Base-by-base conservation (phyloP, 2,797 vertebrate species). In the Calcarius lapponicus region DNA sequence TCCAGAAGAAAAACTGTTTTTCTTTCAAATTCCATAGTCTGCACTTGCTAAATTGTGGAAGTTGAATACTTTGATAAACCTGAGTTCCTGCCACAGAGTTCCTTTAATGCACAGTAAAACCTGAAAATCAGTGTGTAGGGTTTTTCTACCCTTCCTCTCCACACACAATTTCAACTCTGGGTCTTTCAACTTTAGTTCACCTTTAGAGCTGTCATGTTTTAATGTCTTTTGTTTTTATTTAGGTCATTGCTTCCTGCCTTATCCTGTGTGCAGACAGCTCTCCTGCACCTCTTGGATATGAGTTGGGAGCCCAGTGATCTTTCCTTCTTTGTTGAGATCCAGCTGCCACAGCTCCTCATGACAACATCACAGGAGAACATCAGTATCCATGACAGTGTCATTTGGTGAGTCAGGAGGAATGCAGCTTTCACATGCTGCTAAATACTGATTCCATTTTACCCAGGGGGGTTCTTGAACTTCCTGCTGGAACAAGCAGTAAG, bases 361-460 rank as follows among this genome's bases (percentile, higher is more conserved):
- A 98, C 97, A 60, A 99, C 99, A 96, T 99, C 99, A 4, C 99
- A 99, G 83, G 99, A 99, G 97, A 99, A 99, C 97, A 99, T 99
- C 96, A 99, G 99, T 16, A 98, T 98, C 53, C 99, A 99, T 34
- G 99, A 99, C 97, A 99, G 98, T 32, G 98, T 98, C 84, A 99
- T 99, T 90, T 99, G 99, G 99, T 99, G 97, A 97, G 97, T 96
- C 32, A 22, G 61, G 10, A 65, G 8, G 17, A 56, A 17, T 12
- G 21, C 32, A 38, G 8, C 36, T 78, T 48, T 42, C 67, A 32
- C 20, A 2, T 25, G 22, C 22, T 32, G 1, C 36, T 47, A 11
- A 48, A 50, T 57, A 8, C 13, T 45, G 18, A n/a, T 15, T 5
- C 26, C 17, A 10, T 36, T 86, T 81, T n/a, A 31, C 36, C n/a